Percentiles rank a stretch among this genome's conserved stretches.
phyloP scores from a whole-genome alignment of 2,113 vertebrate genomes.

The Trichechus manatus region DNA sequence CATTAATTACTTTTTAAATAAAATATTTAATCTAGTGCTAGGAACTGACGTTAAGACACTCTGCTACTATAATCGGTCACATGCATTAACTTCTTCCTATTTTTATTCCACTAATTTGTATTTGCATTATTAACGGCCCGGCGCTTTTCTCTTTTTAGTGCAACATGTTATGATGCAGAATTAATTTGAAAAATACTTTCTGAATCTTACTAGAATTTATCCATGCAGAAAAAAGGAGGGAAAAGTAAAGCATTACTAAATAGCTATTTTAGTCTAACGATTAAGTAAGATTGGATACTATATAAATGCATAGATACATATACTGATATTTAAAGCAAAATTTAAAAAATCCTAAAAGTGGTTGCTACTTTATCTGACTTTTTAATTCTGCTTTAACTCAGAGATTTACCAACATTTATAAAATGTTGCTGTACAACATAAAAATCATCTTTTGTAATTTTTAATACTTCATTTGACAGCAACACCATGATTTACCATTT shows the following conservation, averaged over 20 bases:
- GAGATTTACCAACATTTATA: not conserved
- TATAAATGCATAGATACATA: not conserved
- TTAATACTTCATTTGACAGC: not conserved
- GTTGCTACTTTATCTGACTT: not conserved
- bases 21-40: not conserved
- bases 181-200: constrained; percentile 52
- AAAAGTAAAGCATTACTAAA: not conserved
- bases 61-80: not conserved
- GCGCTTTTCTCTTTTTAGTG: not conserved
- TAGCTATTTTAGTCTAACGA: constrained; percentile 21
- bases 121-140: constrained; percentile 6
- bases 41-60: not conserved
- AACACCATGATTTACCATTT: not conserved
- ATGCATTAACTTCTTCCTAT: not conserved
- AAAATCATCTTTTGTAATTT: not conserved
- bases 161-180: constrained; percentile 27
- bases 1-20: not conserved
- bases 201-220: not conserved
- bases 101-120: not conserved
- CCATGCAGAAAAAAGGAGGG: constrained; percentile 35
- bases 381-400: not conserved
- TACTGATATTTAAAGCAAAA: not conserved
- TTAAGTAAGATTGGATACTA: not conserved
- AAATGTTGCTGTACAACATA: not conserved
- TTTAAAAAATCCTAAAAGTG: not conserved